A percentile compares a stretch with the other conserved stretches of the same genome.
Conservation (phyloP, 2,797 vertebrate genomes). For the Monodelphis domestica region DNA sequence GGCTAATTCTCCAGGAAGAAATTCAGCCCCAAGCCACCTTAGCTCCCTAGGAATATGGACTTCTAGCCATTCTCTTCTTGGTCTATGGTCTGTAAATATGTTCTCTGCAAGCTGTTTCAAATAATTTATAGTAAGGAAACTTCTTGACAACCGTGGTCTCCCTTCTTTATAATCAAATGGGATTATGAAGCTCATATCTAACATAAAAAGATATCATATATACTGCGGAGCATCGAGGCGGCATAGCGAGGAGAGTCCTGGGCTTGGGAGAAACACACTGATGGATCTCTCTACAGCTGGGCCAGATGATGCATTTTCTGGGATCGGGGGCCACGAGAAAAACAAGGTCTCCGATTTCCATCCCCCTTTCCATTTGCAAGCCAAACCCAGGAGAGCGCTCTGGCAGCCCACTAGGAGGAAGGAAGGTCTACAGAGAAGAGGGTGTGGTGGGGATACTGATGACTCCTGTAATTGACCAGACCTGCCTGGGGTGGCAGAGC, state of each 20-base stretch:
- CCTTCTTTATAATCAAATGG: not conserved
- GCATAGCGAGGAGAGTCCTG: not conserved
- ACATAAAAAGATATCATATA: not conserved
- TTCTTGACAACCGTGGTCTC: not conserved
- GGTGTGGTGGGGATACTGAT: not conserved
- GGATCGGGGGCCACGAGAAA: conserved; percentile 20
- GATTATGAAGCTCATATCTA: not conserved
- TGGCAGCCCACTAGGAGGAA: too few species aligned
- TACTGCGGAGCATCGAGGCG: too few species aligned
- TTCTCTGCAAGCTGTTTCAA: not conserved
- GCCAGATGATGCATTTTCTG: conserved; percentile 35
- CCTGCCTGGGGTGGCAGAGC: conserved; percentile 9
- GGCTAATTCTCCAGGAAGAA: conserved; percentile 7
- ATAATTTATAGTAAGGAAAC: not conserved
- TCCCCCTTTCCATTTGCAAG: not conserved
- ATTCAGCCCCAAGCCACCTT: not conserved
- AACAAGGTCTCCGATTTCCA: not conserved
- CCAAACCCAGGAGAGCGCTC: not conserved
- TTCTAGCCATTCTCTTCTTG: not conserved
- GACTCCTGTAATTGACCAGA: not conserved
- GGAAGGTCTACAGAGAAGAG: not conserved
- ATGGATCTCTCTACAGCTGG: conserved; percentile 51
- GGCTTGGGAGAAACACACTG: not conserved
- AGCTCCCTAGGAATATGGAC: too few species aligned
- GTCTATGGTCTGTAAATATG: not conserved